phyloP scores from a whole-genome alignment of 2,888 invertebrate species.

The Adelphocoris suturalis region DNA sequence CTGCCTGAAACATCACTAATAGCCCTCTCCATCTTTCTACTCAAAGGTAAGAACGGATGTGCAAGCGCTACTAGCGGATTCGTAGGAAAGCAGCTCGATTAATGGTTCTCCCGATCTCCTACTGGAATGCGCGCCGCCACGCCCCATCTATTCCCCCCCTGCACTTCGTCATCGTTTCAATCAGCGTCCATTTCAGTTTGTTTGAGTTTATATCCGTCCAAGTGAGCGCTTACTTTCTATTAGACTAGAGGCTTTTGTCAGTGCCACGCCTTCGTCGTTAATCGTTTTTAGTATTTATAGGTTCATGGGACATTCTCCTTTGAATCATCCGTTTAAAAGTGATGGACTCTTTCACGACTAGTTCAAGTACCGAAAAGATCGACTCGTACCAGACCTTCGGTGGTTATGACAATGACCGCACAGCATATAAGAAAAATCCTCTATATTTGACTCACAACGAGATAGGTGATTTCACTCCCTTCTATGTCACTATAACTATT shows the following conservation, averaged over 20 bases:
- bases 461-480: constrained; percentile 89
- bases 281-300: neutral
- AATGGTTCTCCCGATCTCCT: too few relatives aligned
- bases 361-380: neutral
- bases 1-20: too few relatives aligned
- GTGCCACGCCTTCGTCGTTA: constrained; percentile 36
- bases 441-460: constrained; percentile 81
- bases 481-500: constrained; percentile 90
- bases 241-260: too few relatives aligned
- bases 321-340: neutral
- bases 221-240: neutral
- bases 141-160: neutral
- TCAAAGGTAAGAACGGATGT: too few relatives aligned
- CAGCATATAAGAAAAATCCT: constrained; percentile 80
- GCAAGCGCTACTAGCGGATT: too few relatives aligned
- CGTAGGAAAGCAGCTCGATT: too few relatives aligned
- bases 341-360: constrained; percentile 51
- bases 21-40: too few relatives aligned
- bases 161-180: neutral
- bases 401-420: constrained; percentile 68
- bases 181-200: neutral
- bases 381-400: constrained; percentile 56
- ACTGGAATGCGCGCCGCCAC: too few relatives aligned
- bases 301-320: neutral
- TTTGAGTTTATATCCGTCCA: neutral